Evolutionary conservation across 2,888 invertebrate species (phyloP).

Genomic region (Artemia sinica): DNA sequence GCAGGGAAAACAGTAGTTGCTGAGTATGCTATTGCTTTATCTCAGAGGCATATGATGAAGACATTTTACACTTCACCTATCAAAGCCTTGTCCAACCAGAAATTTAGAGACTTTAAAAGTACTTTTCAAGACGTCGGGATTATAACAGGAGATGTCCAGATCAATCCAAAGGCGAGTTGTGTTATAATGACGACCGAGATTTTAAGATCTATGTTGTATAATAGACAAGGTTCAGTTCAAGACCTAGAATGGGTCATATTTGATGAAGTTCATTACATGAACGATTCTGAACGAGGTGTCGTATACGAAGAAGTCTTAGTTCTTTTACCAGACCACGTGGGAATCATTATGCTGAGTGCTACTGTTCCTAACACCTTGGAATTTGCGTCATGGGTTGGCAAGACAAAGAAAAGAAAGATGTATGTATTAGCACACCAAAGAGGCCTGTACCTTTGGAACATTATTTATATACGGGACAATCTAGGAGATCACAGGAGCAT

Average conservation of each 20-base stretch:
- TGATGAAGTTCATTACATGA: slow-evolving; percentile 98
- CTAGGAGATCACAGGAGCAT: slow-evolving; percentile 45
- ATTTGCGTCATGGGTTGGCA: slow-evolving; percentile 85
- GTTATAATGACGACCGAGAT: slow-evolving; percentile 99
- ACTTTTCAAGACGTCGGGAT: slow-evolving; percentile 82
- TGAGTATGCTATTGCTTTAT: slow-evolving; percentile 94
- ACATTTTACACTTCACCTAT: slow-evolving; percentile 96
- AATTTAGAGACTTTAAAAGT: slow-evolving; percentile 87
- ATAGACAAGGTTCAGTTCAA: slow-evolving; percentile 80
- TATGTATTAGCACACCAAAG: slow-evolving; percentile 77
- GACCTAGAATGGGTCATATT: slow-evolving; percentile 98
- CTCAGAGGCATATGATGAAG: slow-evolving; percentile 75
- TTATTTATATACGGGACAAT: slow-evolving; percentile 65
- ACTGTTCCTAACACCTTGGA: slow-evolving; percentile 93
- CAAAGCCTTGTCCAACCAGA: slow-evolving; percentile 96
- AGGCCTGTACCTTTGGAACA: slow-evolving; percentile 91
- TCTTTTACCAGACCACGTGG: slow-evolving; percentile 79
- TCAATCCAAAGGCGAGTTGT: slow-evolving; percentile 79
- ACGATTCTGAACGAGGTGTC: slow-evolving; percentile 86
- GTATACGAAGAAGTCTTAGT: slow-evolving; percentile 99
- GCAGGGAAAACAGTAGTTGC: slow-evolving; percentile 98
- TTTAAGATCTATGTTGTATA: slow-evolving; percentile 79
- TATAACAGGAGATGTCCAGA: slow-evolving; percentile 86
- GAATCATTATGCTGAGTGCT: slow-evolving; percentile 89
- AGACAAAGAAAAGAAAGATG: slow-evolving; percentile 62